A percentile compares a stretch with the other conserved stretches of the same genome.
These are phyloP conservation scores for Matsumurasca onukii DNA, from an alignment of 1,140 invertebrate species.

Conservation along the genomic window DNA sequence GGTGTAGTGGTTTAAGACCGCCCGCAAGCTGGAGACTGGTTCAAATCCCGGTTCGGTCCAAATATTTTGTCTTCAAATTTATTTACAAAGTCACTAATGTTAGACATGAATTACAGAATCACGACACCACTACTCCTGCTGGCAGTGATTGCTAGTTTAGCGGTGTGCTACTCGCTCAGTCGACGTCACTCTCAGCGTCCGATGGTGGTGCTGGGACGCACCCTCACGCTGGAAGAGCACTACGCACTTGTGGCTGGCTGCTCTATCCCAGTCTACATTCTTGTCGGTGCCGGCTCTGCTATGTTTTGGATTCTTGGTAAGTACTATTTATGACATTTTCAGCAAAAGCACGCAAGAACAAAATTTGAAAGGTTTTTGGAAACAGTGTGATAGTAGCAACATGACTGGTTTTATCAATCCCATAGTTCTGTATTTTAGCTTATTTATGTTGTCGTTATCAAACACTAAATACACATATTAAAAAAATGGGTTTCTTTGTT, in stretches of 20 bases:
- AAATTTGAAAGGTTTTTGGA: background rate
- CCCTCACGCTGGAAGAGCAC: constrained; percentile 71
- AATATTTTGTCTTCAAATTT: no score
- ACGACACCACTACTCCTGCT: constrained; percentile 73
- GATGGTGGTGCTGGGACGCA: constrained; percentile 62
- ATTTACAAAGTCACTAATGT: no score
- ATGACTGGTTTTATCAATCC: no score
- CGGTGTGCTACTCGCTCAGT: constrained; percentile 71
- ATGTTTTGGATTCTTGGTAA: constrained; percentile 82
- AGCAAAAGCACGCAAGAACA: background rate
- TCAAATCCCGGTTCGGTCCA: no score
- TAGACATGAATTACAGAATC: constrained; percentile 64
- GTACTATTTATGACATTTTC: no score
- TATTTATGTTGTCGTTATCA: no score
- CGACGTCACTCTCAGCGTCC: constrained; percentile 60
- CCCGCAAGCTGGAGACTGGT: no score
- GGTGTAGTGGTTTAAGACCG: no score
- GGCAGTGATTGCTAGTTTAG: constrained; percentile 63
- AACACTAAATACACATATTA: no score
- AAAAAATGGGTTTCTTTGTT: no score
- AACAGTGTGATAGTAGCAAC: no score
- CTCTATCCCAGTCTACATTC: constrained; percentile 75
- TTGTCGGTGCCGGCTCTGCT: constrained; percentile 76
- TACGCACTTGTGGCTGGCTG: constrained; percentile 66
- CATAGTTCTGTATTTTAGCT: no score